phyloP scores from a whole-genome alignment of 2,888 invertebrate species.

The Netelia fuscicornis region DNA sequence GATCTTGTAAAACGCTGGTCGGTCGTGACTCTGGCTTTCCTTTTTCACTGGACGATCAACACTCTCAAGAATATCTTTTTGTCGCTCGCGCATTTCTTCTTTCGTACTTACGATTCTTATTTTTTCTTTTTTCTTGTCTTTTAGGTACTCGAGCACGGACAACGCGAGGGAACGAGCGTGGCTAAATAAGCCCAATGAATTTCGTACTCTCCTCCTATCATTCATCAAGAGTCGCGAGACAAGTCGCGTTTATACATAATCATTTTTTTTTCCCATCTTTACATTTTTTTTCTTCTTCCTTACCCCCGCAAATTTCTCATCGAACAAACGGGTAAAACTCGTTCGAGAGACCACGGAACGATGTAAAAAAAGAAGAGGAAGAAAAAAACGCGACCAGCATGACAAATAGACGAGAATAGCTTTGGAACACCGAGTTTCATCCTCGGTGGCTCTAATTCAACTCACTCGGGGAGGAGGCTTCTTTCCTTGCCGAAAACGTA shows the following conservation, averaged over 20 bases:
- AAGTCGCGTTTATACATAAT: too few species aligned
- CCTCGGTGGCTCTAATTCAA: constrained; percentile 41
- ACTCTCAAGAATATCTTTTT: too few species aligned
- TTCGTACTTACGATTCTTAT: too few species aligned
- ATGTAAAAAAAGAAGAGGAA: not conserved
- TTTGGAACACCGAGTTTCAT: constrained; percentile 20
- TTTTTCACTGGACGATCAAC: too few species aligned
- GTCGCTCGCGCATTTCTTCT: too few species aligned
- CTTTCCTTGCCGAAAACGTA: constrained; percentile 6
- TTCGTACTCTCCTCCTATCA: too few species aligned
- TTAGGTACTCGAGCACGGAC: not conserved
- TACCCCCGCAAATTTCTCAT: too few species aligned
- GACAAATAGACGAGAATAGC: constrained; percentile 57
- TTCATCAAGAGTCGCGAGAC: too few species aligned
- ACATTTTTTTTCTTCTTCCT: not conserved
- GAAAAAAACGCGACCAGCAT: constrained; percentile 18
- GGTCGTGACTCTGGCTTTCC: too few species aligned
- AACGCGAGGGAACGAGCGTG: not conserved
- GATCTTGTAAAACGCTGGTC: too few species aligned
- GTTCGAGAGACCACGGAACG: not conserved
- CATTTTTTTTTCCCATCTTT: not conserved
- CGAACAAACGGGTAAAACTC: not conserved
- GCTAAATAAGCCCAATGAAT: too few species aligned
- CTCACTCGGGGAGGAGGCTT: not conserved
- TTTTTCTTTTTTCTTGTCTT: too few species aligned